Evolutionary conservation across 2,888 invertebrate species (phyloP), one percentile per base, ranked within the genome.

Genomic region (Synergus laeviventris): DNA sequence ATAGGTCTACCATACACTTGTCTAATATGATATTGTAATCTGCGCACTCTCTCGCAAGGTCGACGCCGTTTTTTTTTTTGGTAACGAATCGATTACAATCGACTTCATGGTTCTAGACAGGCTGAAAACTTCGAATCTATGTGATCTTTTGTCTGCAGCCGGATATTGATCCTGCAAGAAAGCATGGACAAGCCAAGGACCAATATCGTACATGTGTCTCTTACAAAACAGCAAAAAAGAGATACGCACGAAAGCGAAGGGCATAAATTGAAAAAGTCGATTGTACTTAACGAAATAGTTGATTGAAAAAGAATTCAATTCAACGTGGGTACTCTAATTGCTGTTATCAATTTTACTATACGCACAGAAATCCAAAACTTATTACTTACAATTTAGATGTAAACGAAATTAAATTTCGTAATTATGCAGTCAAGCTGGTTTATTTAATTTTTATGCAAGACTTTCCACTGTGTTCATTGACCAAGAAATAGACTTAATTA

Each of bases 141-240:
- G 36, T 3, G n/a, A 79, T 79, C 76, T 66, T 77, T 78, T 74
- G 76, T 79, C 75, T 76, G 75, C 78, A 79, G 56, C 79, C 81
- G 80, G 81, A 82, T 82, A 80, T 81, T 78, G 79, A 82, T 81
- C 74, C 74, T 74, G 74, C 80, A 78, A 81, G 70, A 49, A 49
- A 31, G 31, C 49, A 31, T 79, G 59, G 76, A 80, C 80, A 81
- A 78, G 77, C 77, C 31, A 59, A 59, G 59, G 59, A 59, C 59
- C 24, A 24, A 21, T 24, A 14, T 59, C 14, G 59, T 24, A 59
- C 14, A 11, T 59, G 5, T 24, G 12, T 59, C 14, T 14, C 24
- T 59, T 59, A 0, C 5, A 24, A 24, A 24, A 59, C 5, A 59
- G 12, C 1, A 45, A 66, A 14, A 24, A 42, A 42, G 70, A 74